These are phyloP conservation scores for Halcyon senegalensis DNA, from an alignment of 2,113 vertebrate genomes.

Conservation along the genomic window DNA sequence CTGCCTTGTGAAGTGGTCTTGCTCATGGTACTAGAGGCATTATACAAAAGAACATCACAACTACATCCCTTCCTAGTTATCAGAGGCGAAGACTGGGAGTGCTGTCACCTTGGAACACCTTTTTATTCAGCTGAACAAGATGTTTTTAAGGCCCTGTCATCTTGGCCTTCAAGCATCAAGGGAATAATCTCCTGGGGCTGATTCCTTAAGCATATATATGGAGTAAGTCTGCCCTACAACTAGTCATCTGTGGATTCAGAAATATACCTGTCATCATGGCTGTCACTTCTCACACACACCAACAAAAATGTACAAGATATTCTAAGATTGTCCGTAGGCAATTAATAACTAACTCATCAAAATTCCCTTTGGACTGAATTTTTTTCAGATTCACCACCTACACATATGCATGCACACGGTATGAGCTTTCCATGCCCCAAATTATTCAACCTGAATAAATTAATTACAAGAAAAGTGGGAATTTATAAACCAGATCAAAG, in stretches of 20 bases:
- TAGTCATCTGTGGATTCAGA: neutral
- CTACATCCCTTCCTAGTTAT: neutral
- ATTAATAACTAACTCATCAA: neutral
- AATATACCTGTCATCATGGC: neutral
- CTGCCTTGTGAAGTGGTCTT: neutral
- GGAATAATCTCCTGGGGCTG: neutral
- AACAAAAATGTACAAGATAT: neutral
- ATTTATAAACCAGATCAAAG: neutral
- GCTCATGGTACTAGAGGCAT: neutral
- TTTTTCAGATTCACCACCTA: neutral
- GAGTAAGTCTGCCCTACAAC: neutral
- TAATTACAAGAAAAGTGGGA: neutral
- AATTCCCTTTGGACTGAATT: neutral
- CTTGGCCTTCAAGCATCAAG: neutral
- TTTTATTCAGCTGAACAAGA: neutral
- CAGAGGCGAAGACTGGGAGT: neutral
- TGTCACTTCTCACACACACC: neutral
- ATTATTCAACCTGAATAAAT: neutral
- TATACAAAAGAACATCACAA: neutral
- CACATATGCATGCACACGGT: neutral
- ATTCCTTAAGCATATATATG: neutral
- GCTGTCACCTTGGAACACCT: neutral
- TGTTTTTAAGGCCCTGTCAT: neutral
- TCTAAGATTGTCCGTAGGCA: neutral
- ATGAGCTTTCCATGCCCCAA: neutral